Conservation (phyloP, 37 sponge, comb jelly and placozoan species). For the Beroe forskalii region DNA sequence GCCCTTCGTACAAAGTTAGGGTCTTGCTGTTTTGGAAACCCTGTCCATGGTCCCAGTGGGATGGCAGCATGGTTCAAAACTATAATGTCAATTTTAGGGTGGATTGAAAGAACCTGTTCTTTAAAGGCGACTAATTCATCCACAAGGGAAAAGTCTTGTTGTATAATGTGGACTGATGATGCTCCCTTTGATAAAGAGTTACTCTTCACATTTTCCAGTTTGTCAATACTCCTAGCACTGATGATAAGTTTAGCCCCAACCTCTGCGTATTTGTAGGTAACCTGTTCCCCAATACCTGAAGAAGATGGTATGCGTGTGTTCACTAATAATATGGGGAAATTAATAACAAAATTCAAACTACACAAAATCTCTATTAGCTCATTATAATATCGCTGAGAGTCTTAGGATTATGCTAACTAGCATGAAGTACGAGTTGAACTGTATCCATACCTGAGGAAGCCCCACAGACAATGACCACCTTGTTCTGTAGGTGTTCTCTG, state of each 20-base stretch:
- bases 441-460: no score
- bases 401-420: no score
- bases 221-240: constrained; percentile 67
- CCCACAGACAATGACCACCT: no score
- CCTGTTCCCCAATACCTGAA: constrained; percentile 69
- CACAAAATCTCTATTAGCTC: no score
- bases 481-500: no score
- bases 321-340: no score
- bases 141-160: constrained; percentile 5
- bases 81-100: background rate
- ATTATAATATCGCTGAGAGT: no score
- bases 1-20: background rate
- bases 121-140: background rate
- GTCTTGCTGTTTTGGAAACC: constrained; percentile 2
- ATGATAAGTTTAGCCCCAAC: constrained; percentile 71
- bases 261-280: constrained; percentile 67
- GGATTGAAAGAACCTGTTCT: background rate
- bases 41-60: background rate
- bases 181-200: background rate
- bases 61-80: constrained; percentile 50
- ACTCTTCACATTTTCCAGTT: constrained; percentile 39
- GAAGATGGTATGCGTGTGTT: no score
- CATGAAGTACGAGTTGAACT: no score
- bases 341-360: no score
- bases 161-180: background rate